Base-by-base conservation (phyloP, 2,888 invertebrate species). In the Crematogaster levior region DNA sequence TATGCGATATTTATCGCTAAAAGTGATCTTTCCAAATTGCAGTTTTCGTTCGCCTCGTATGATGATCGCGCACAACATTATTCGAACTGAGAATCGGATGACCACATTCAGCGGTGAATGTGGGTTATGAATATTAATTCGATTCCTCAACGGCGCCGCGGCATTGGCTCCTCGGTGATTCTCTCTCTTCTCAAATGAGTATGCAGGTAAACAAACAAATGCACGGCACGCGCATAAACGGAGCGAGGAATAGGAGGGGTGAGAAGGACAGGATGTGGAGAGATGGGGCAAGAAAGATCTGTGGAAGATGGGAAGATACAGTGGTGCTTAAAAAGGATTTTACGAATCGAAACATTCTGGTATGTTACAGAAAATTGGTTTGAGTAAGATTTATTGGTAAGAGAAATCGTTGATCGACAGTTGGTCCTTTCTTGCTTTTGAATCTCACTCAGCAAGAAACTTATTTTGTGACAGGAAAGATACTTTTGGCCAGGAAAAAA, bases 161-260 rank as follows among this genome's bases (percentile, higher is more conserved):
- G 21, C 12, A 66, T 37, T 65, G 43, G 24, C 63, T 24, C 51
- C 37, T 24, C 37, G 27, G 18, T 40, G 34, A 53, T 72, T 56
- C 58, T 46, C 73, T 46, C 73, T 73, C 43, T 27, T 10, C 21
- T 21, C 24, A 37, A 66, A 75, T 75, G 5, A 65, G 51, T n/a
- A 37, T n/a, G 66, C 37, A 27, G 48, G 15, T 75, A 75, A 75
- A 75, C 75, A 75, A 75, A 65, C 27, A 73, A 53, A 70, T 66
- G 40, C 51, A 53, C 21, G 77, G 40, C 77, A 75, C 51, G 56
- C 21, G 46, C 56, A 56, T 56, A 79, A 66, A 79, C 48, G 15
- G 58, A 30, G 27, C 7, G 7, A 18, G 30, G 9, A 58, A 2
- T 15, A 40, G 40, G n/a, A n/a, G n/a, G n/a, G 7, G 27, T 27